Percentiles rank a stretch among this genome's conserved stretches.
These are phyloP conservation scores for Oreocharis arfaki DNA, from an alignment of 2,113 vertebrate genomes.

Conservation along the genomic window DNA sequence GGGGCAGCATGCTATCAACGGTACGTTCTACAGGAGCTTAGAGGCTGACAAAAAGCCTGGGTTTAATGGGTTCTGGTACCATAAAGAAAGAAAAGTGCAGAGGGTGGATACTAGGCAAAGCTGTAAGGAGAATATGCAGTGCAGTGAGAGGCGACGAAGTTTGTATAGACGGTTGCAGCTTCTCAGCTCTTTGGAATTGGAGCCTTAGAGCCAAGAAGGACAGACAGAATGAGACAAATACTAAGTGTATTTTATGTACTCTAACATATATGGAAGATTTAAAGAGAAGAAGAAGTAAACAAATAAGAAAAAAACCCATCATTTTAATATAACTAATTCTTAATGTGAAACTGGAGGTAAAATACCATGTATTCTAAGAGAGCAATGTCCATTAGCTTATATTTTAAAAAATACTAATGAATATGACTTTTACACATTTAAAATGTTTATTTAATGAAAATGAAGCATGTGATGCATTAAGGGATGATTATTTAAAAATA, in stretches of 20 bases:
- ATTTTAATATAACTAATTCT: neutral
- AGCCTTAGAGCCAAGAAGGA: neutral
- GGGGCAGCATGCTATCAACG: accelerated
- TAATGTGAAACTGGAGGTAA: neutral
- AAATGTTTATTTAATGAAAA: conserved; percentile 49
- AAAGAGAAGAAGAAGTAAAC: conserved; percentile 6
- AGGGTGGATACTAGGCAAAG: neutral
- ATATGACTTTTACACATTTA: neutral
- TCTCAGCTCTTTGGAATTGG: neutral
- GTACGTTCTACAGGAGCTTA: neutral
- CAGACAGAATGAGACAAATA: neutral
- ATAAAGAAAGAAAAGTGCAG: neutral
- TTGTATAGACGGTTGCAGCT: neutral
- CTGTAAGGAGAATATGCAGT: neutral
- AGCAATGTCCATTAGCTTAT: neutral
- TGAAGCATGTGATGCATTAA: neutral
- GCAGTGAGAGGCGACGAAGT: neutral
- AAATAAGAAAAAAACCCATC: neutral
- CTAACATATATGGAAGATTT: neutral
- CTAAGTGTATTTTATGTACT: neutral
- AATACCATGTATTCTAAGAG: conserved; percentile 2
- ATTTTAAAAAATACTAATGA: neutral
- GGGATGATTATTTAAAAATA: conserved; percentile 12
- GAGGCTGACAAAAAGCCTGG: neutral
- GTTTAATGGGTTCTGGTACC: neutral